A percentile compares a stretch with the other conserved stretches of the same genome.
Conservation (phyloP, 1,140 invertebrate species). For the Drosophila orosa region DNA sequence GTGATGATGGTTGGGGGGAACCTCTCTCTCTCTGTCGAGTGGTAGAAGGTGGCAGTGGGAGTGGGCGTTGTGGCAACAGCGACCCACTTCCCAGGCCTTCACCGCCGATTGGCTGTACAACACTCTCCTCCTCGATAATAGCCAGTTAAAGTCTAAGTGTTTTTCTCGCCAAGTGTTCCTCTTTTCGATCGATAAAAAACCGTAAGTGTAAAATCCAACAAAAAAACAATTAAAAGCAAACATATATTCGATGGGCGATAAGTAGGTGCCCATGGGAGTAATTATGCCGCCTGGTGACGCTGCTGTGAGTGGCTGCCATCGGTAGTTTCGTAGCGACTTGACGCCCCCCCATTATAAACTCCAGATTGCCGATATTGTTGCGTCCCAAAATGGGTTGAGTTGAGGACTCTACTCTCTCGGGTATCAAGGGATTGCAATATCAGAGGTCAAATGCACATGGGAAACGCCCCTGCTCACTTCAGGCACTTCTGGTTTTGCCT, state of each 20-base stretch:
- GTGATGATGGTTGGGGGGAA: constrained; percentile 1
- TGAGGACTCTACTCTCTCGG: neutral
- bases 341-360: constrained; percentile 52
- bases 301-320: constrained; percentile 24
- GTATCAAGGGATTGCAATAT: constrained; percentile 1
- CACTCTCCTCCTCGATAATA: constrained; percentile 26
- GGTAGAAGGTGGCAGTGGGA: constrained; percentile 1
- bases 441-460: constrained; percentile 37
- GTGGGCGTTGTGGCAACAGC: constrained; percentile 33
- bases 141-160: constrained; percentile 57
- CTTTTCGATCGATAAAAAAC: constrained; percentile 50
- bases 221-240: constrained; percentile 46
- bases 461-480: constrained; percentile 15
- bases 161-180: constrained; percentile 50
- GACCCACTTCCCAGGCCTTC: constrained; percentile 59
- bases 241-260: constrained; percentile 43
- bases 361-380: constrained; percentile 41
- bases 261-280: constrained; percentile 59
- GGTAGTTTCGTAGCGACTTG: constrained; percentile 47
- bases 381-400: constrained; percentile 8
- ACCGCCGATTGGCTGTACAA: constrained; percentile 32
- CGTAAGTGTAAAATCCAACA: constrained; percentile 32
- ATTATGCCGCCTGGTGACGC: constrained; percentile 24
- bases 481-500: constrained; percentile 33
- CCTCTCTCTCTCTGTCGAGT: constrained; percentile 1